Percentiles rank a stretch among this genome's conserved stretches.
phyloP scores from a whole-genome alignment of 2,113 vertebrate species.

The Mustela nigripes region DNA sequence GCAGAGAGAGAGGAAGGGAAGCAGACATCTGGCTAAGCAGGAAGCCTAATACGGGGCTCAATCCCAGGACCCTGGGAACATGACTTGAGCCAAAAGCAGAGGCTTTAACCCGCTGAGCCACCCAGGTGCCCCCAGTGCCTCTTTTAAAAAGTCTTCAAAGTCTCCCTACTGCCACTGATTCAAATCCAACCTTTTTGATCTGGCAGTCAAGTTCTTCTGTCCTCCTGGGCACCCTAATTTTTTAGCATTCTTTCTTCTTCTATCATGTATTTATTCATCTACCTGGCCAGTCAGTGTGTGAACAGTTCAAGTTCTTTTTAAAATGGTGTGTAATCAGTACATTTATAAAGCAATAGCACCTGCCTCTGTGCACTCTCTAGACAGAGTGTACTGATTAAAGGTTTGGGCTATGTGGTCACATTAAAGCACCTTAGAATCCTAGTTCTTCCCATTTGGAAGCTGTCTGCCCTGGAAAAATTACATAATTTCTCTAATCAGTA shows the following conservation, averaged over 20 bases:
- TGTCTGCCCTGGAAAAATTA: background rate
- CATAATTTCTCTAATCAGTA: background rate
- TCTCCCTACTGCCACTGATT: fast-evolving
- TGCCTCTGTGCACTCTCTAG: background rate
- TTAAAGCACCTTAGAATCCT: background rate
- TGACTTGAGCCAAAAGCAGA: no score
- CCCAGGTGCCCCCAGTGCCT: fast-evolving
- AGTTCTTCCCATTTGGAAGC: background rate
- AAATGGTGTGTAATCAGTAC: background rate
- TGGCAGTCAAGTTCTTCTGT: background rate
- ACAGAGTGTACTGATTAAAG: background rate
- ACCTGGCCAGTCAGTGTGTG: background rate
- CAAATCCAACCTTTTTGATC: background rate
- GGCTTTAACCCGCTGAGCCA: no score
- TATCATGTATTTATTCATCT: background rate
- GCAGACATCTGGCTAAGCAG: no score
- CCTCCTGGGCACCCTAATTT: background rate
- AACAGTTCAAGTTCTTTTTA: background rate
- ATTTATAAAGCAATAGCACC: background rate
- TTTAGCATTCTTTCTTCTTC: background rate
- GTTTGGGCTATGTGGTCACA: background rate
- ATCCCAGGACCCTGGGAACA: no score
- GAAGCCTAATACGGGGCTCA: no score
- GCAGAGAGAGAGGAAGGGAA: no score
- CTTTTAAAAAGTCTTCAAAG: background rate